phyloP scores from a whole-genome alignment of 2,888 invertebrate species.

The Ormia ochracea region DNA sequence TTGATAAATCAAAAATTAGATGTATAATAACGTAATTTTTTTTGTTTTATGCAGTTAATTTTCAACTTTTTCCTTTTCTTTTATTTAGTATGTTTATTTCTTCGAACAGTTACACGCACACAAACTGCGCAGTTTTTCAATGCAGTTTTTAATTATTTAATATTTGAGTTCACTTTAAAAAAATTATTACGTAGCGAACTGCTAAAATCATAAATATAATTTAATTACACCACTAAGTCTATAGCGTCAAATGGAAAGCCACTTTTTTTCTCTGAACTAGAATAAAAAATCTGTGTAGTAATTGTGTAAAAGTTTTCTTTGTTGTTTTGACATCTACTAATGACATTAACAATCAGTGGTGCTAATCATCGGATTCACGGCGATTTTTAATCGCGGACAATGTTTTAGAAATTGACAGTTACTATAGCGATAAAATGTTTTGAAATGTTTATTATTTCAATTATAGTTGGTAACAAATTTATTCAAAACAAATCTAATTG shows the following conservation, averaged over 20 bases:
- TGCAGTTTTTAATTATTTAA: slow-evolving; percentile 15
- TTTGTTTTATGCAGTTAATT: slow-evolving; percentile 39
- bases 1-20: slow-evolving; percentile 22
- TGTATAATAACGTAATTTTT: slow-evolving; percentile 52
- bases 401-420: no score
- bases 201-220: slow-evolving; percentile 20
- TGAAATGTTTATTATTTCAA: no score
- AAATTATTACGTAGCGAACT: background rate
- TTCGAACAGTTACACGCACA: slow-evolving; percentile 57
- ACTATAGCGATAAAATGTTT: no score
- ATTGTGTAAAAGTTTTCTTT: slow-evolving; percentile 56
- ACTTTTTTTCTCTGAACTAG: slow-evolving; percentile 43
- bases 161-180: background rate
- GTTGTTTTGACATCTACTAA: slow-evolving; percentile 57
- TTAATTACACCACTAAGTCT: slow-evolving; percentile 29
- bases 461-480: no score
- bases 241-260: slow-evolving; percentile 32
- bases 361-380: no score
- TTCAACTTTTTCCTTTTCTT: slow-evolving; percentile 26
- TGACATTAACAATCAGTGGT: no score
- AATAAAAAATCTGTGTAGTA: slow-evolving; percentile 43
- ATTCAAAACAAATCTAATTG: no score
- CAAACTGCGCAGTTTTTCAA: slow-evolving; percentile 59
- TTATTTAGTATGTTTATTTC: slow-evolving; percentile 18
- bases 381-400: no score